Evolutionary conservation across 64 coral and sea anemone genomes (phyloP).

Genomic region (Actinia equina): DNA sequence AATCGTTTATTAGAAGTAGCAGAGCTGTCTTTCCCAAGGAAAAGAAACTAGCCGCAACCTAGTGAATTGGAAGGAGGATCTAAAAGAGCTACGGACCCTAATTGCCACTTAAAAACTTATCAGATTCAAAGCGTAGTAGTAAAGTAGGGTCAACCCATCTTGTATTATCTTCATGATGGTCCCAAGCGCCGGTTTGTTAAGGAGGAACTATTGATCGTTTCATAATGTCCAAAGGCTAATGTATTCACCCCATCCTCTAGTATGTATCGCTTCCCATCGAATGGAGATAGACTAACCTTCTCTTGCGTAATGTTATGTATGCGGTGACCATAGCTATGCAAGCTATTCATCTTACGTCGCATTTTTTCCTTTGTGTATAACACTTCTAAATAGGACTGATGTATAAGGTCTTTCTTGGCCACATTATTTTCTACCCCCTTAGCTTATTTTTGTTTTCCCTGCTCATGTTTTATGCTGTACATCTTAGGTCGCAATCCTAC

Average conservation of each 20-base stretch:
- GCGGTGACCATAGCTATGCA: neutral
- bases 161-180: no score
- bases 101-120: no score
- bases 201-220: conserved; percentile 23
- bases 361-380: neutral
- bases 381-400: neutral
- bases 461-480: neutral
- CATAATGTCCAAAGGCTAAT: neutral
- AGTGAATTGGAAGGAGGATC: conserved; percentile 13
- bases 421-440: neutral
- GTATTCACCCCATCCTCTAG: conserved; percentile 7
- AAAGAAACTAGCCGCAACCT: neutral
- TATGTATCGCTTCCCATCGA: neutral
- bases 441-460: neutral
- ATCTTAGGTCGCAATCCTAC: conserved; percentile 14
- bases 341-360: neutral
- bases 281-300: neutral
- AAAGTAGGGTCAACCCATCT: neutral
- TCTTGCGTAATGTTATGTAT: neutral
- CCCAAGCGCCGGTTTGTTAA: neutral
- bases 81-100: no score
- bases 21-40: conserved; percentile 10
- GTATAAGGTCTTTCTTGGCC: neutral
- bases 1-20: neutral
- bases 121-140: no score